Evolutionary conservation across 2,888 invertebrate species (phyloP), one percentile per base, ranked within the genome.

Genomic region (Zaprionus obscuricornis): DNA sequence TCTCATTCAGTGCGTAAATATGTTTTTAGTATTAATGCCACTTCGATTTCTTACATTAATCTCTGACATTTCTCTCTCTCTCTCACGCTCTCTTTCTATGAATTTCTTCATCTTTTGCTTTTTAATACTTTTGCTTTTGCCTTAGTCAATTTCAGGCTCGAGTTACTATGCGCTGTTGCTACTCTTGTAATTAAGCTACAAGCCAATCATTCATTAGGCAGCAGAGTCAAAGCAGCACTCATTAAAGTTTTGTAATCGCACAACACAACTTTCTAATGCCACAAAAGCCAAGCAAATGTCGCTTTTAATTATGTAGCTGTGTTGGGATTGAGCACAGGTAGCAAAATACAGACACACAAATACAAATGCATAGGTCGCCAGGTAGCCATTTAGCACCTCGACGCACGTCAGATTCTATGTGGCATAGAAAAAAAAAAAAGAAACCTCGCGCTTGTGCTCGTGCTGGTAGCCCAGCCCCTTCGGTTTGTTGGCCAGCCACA

Each of bases 241-340:
- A 81, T 81, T 81, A 78, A 82, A 73, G 70, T 82, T 85, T 62
- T 70, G 68, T 78, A 81, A 82, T 85, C 78, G 75, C 66, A 65
- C n/a, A n/a, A n/a, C n/a, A 58, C 66, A 72, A 76, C 76, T 75
- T 79, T 75, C 62, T 65, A 75, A 77, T 62, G 73, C 76, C 79
- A 49, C 74, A 64, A 77, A 67, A 81, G 70, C 69, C 66, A 62
- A 63, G 55, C 64, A 65, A 85, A 85, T 78, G 85, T 74, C 65
- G 67, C 75, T 73, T 81, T 81, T 81, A 85, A 85, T 81, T 78
- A 81, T 78, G 73, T 68, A 63, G 57, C 60, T 62, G 63, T n/a
- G 33, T 40, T 22, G 45, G 65, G 60, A 81, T 65, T 71, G 56
- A 67, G 49, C 46, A 22, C 54, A 46, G 66, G 51, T 59, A 51